These are phyloP conservation scores for Drosophila setifemur DNA, from an alignment of 1,140 invertebrate species.

Conservation along the genomic window DNA sequence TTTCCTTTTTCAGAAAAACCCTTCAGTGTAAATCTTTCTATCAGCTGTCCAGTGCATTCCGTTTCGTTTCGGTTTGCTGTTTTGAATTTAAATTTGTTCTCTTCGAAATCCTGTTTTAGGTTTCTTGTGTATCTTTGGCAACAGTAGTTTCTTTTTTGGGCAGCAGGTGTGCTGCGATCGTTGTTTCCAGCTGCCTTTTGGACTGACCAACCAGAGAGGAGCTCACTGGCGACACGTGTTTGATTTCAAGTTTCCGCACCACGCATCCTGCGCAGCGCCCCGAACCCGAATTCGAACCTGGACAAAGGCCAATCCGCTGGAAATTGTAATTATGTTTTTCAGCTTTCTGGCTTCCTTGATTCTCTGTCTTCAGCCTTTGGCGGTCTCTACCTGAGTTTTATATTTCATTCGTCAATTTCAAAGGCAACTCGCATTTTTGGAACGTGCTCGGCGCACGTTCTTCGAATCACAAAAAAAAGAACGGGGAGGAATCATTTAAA, in stretches of 20 bases:
- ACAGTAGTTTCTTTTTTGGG: conserved; percentile 69
- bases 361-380: conserved; percentile 22
- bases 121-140: conserved; percentile 37
- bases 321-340: conserved; percentile 70
- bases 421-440: conserved; percentile 66
- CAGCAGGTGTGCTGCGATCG: conserved; percentile 61
- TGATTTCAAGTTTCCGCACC: conserved; percentile 74
- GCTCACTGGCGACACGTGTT: conserved; percentile 67
- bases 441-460: conserved; percentile 74
- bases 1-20: not conserved
- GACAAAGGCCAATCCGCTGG: conserved; percentile 46
- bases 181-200: conserved; percentile 56
- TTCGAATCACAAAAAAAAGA: conserved; percentile 13
- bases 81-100: conserved; percentile 68
- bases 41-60: not conserved
- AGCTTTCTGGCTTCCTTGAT: conserved; percentile 31
- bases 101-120: conserved; percentile 66
- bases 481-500: conserved; percentile 42
- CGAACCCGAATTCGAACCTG: conserved; percentile 14
- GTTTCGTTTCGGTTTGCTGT: conserved; percentile 21
- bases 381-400: conserved; percentile 75
- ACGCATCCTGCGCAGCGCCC: conserved; percentile 59
- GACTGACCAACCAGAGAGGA: conserved; percentile 68
- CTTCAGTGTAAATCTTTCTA: conserved; percentile 9
- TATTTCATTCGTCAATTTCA: conserved; percentile 56